Base-by-base conservation (phyloP, 2,888 invertebrate species). In the Metacarcinus magister region DNA sequence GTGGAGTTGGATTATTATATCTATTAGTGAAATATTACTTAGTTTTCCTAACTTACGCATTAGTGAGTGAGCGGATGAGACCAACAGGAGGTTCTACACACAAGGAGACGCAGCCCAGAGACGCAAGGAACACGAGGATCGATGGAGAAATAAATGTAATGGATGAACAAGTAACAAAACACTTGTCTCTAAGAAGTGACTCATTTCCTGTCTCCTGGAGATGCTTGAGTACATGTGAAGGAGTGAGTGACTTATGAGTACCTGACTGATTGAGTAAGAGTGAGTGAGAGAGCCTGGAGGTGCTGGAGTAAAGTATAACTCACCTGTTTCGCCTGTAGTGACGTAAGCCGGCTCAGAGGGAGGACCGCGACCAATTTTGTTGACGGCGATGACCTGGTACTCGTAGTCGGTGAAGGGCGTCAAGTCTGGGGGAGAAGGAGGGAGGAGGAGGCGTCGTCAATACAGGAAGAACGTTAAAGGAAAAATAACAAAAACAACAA, bases 261-360 rank as follows among this genome's bases (percentile, higher is more conserved):
- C 10, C n/a, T 23, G 67, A 5, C 5, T 67, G 67, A 67, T n/a
- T 28, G 82, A 28, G 82, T 82, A 82, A 3, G 32, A 28, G 32
- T 82, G 32, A 82, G 82, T 92, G 92, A 92, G 48, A 32, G 92
- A 8, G 91, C 19, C 28, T 82, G 82, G 32, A 32, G 82, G 28
- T 10, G 82, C 8, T 10, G 5, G 8, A 4, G 91, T 10, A 91
- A 39, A 19, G 67, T 46, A 23, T 60, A 96, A 97, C 98, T 97
- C 97, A 99, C 99, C 99, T 98, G 99, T 99, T 98, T 99, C 99
- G 97, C 99, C 99, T 44, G 99, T 99, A 97, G 99, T 99, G 97
- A 99, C 99, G 97, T 99, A 98, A 91, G 99, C 99, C 0, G 99
- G 98, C 43, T 98, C 98, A 97, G 99, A 99, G 2, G 99, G 98